Percentiles rank a stretch among this genome's conserved stretches.
phyloP scores from a whole-genome alignment of 2,113 vertebrate genomes.

The Setophaga coronata region DNA sequence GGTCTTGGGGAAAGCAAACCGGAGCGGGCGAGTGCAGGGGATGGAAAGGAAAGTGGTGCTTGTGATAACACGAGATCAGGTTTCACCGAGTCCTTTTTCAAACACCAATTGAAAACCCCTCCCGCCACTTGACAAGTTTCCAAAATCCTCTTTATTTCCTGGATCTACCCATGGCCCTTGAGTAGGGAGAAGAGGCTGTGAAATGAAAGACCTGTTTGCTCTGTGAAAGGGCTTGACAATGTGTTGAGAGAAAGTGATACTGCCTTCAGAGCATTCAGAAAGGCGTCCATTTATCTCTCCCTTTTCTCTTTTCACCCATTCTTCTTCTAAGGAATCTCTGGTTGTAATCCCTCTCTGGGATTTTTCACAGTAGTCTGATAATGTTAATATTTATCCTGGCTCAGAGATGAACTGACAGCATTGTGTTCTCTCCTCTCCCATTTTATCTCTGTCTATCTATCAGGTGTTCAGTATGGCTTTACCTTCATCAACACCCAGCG shows the following conservation, averaged over 20 bases:
- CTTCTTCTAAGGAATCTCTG: constrained; percentile 77
- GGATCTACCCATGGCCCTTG: constrained; percentile 7
- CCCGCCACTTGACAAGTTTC: constrained; percentile 49
- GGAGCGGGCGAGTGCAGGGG: accelerated
- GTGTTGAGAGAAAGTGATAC: constrained; percentile 82
- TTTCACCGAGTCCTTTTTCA: constrained; percentile 47
- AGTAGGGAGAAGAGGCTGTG: constrained; percentile 17
- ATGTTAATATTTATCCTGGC: constrained; percentile 86
- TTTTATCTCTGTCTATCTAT: constrained; percentile 50
- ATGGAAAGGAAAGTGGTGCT: constrained; percentile 35
- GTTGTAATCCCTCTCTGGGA: constrained; percentile 77
- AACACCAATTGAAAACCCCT: constrained; percentile 26
- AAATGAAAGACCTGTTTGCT: constrained; percentile 78
- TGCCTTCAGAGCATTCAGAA: constrained; percentile 74
- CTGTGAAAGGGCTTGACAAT: constrained; percentile 78
- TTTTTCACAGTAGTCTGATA: constrained; percentile 83
- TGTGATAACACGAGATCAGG: constrained; percentile 47
- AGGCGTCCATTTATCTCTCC: constrained; percentile 70
- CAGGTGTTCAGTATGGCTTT: constrained; percentile 9
- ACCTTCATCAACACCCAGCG: not conserved
- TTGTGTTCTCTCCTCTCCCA: not conserved
- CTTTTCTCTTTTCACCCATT: not conserved
- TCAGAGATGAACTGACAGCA: constrained; percentile 60
- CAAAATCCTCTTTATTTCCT: constrained; percentile 57
- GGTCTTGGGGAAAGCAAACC: not conserved